Percentiles rank a stretch among this genome's conserved stretches.
Conservation (phyloP, 2,113 vertebrate genomes). For the Indicator maculatus region DNA sequence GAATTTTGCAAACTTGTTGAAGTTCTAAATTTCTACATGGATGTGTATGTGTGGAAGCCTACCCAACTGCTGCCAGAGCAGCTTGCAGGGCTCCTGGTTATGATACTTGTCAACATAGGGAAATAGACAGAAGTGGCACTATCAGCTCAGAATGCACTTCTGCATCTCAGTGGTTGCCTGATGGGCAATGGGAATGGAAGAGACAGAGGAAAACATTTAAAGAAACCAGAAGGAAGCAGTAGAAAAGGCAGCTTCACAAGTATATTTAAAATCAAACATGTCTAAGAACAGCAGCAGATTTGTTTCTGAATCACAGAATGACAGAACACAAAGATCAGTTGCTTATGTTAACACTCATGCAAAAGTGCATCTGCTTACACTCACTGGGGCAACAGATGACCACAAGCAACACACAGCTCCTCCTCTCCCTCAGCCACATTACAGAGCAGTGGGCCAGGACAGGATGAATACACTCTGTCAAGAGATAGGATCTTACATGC, state of each 20-base stretch:
- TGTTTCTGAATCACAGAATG: neutral
- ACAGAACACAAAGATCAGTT: neutral
- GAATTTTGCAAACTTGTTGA: neutral
- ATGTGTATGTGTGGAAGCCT: neutral
- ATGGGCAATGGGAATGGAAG: neutral
- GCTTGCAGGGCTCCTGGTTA: neutral
- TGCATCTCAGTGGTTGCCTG: neutral
- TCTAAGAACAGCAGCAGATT: neutral
- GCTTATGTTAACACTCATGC: neutral
- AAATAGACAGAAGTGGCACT: neutral
- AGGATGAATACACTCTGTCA: neutral
- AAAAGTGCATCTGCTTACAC: neutral
- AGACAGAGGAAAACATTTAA: neutral
- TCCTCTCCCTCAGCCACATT: rapidly evolving
- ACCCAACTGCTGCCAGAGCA: neutral
- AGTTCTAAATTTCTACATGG: neutral
- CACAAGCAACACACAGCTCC: rapidly evolving
- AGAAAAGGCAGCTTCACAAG: neutral
- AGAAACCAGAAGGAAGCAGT: neutral
- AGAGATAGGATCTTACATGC: neutral
- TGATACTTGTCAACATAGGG: neutral
- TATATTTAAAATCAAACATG: neutral
- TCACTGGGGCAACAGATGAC: neutral
- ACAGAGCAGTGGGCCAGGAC: neutral
- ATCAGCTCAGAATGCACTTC: neutral